These are phyloP conservation scores for Drosophila sproati DNA, from an alignment of 1,140 invertebrate genomes.

Conservation along the genomic window DNA sequence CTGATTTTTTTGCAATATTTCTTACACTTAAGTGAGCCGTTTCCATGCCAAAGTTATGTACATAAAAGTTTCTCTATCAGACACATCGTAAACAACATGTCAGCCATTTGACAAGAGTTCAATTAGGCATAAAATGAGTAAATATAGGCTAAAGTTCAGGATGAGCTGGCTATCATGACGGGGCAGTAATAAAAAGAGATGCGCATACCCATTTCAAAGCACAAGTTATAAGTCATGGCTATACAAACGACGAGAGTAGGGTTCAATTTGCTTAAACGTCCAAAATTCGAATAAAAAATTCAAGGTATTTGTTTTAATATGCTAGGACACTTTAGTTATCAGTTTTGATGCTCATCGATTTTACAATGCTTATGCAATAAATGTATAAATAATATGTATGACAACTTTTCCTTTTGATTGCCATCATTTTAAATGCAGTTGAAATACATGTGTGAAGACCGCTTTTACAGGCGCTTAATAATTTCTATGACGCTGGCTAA, in stretches of 20 bases:
- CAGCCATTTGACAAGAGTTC: conserved; percentile 41
- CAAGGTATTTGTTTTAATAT: conserved; percentile 4
- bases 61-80: conserved; percentile 39
- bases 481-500: too few relatives aligned
- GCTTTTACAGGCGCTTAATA: conserved; percentile 1
- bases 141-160: conserved; percentile 11
- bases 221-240: conserved; percentile 29
- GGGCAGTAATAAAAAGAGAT: neutral
- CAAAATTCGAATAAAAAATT: conserved; percentile 37
- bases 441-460: neutral
- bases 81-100: conserved; percentile 45
- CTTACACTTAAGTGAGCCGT: conserved; percentile 20
- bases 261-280: conserved; percentile 26
- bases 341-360: neutral
- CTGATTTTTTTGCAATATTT: conserved; percentile 27
- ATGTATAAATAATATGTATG: neutral
- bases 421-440: neutral
- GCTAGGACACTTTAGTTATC: neutral
- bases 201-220: conserved; percentile 37
- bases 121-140: conserved; percentile 48
- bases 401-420: neutral
- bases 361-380: neutral
- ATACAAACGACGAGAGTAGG: conserved; percentile 26
- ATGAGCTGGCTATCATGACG: conserved; percentile 11
- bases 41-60: conserved; percentile 26